These are phyloP conservation scores for Gambusia affinis DNA, from an alignment of 2,113 vertebrate genomes.

Conservation along the genomic window DNA sequence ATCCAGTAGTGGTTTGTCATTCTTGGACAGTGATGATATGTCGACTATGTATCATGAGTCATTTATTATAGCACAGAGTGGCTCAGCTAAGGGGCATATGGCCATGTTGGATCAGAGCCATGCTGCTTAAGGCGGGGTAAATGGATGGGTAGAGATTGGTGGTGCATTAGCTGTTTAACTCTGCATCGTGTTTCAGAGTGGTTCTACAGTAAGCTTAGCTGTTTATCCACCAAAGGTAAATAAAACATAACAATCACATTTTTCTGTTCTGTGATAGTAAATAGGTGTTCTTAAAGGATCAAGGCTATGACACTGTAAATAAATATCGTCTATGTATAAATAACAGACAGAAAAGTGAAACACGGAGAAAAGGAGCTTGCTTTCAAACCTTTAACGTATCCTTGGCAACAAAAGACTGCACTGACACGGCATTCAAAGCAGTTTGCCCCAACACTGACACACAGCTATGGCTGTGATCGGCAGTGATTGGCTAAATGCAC, in stretches of 20 bases:
- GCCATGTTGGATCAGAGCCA: conserved; percentile 61
- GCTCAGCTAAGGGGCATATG: conserved; percentile 67
- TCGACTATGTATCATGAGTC: conserved; percentile 53
- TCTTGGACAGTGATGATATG: conserved; percentile 35
- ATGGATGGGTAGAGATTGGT: conserved; percentile 58
- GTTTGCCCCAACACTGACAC: conserved; percentile 56
- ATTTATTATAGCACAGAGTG: conserved; percentile 51
- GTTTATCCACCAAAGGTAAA: conserved; percentile 58
- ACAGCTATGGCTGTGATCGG: conserved; percentile 50
- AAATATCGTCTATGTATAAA: conserved; percentile 38
- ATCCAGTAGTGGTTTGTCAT: conserved; percentile 24
- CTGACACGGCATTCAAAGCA: conserved; percentile 49
- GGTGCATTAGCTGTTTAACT: conserved; percentile 53
- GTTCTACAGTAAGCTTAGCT: conserved; percentile 25
- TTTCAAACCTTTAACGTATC: conserved; percentile 45
- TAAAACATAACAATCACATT: conserved; percentile 44
- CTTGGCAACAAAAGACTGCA: conserved; percentile 26
- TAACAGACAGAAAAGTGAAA: conserved; percentile 20
- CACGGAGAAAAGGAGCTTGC: conserved; percentile 31
- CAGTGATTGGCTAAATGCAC: conserved; percentile 55
- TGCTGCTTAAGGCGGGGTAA: conserved; percentile 60
- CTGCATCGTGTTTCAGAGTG: conserved; percentile 42
- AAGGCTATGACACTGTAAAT: conserved; percentile 32
- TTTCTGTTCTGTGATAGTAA: conserved; percentile 25
- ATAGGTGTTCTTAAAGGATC: conserved; percentile 38